Evolutionary conservation across 1,140 invertebrate species (phyloP).

Genomic region (Anadara kagoshimensis): DNA sequence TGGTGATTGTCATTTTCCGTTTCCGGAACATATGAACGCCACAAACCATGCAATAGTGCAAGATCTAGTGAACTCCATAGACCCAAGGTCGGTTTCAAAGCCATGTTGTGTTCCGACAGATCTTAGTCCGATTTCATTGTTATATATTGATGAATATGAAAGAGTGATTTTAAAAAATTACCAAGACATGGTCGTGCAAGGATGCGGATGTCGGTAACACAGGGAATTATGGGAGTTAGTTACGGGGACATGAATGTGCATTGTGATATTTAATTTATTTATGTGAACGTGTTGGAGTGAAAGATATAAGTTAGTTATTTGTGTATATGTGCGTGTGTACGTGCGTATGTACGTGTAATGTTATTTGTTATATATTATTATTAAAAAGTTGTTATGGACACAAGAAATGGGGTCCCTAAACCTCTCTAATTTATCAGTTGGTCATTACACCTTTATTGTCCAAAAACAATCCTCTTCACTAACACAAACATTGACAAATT

Average conservation of each 20-base stretch:
- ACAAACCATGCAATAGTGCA: conserved; percentile 99
- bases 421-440: neutral
- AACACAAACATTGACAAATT: too few relatives aligned
- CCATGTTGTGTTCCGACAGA: conserved; percentile 82
- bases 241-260: conserved; percentile 10
- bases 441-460: too few relatives aligned
- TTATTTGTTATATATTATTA: conserved; percentile 13
- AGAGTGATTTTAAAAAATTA: conserved; percentile 82
- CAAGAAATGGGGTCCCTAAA: neutral
- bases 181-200: conserved; percentile 81
- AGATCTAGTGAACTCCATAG: conserved; percentile 94
- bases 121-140: conserved; percentile 78
- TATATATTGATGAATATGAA: conserved; percentile 80
- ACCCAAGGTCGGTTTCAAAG: conserved; percentile 82
- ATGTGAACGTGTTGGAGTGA: conserved; percentile 10
- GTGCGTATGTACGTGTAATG: conserved; percentile 1
- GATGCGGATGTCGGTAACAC: conserved; percentile 81
- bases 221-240: conserved; percentile 13
- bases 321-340: neutral
- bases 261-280: conserved; percentile 29
- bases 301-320: neutral
- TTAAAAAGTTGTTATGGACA: neutral
- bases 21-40: conserved; percentile 94
- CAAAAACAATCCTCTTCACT: too few relatives aligned
- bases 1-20: conserved; percentile 94